Evolutionary conservation across 2,797 vertebrate species (phyloP), one percentile per base, ranked within the genome.

Genomic region (Pangasius krempfi): DNA sequence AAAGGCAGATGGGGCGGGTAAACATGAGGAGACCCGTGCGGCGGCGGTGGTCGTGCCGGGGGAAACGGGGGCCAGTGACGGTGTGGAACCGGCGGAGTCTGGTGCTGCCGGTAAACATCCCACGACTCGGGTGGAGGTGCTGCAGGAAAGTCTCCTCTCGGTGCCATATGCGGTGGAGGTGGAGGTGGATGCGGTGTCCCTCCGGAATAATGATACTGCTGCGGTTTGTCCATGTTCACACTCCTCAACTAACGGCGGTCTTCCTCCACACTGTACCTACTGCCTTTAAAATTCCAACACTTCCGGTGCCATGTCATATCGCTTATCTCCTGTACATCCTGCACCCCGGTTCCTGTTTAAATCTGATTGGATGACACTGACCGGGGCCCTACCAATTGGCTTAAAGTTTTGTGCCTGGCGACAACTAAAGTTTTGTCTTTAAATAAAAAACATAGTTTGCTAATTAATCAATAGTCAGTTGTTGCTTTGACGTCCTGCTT

Each of bases 1-100:
- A 95, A 96, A 0, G 84, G 93, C 0, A 91, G 92, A 25, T 79
- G 87, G 3, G 81, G 88, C 0, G 88, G 68, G 13, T 80, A 8
- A 90, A 64, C 14, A 80, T 54, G 20, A 52, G 2, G 54, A 20
- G 91, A 64, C 0, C 54, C 85, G 18, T 44, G 81, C 14, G 25
- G 60, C 7, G 25, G n/a, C 5, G 44, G n/a, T 13, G 72, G 81
- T 33, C 50, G 81, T 30, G 44, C 44, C 10, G 86, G 81, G 0
- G 86, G 85, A 54, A 84, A 87, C 30, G 40, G 84, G 0, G 84
- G 5, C 91, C 91, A 92, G 64, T 58, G 79, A 0, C 33, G 44
- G 5, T 68, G 82, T 50, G 50, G 30, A 13, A 70, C 12, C 25
- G 86, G 50, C 2, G 73, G 58, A 47, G 75, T 2, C 47, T 85